Evolutionary conservation across 2,888 invertebrate genomes (phyloP).

Genomic region (Nephrotoma appendiculata): DNA sequence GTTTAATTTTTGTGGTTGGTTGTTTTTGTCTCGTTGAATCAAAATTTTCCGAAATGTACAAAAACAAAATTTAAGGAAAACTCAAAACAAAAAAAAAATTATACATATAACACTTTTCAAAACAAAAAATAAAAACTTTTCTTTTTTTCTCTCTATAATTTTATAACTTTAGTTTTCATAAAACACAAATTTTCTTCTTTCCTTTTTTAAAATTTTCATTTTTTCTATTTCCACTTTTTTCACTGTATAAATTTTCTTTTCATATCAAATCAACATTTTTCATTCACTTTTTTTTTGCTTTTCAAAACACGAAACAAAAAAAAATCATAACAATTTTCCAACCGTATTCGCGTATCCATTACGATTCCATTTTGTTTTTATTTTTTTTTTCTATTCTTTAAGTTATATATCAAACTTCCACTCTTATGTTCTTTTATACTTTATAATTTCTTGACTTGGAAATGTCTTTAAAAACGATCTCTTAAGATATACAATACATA

Average conservation of each 20-base stretch:
- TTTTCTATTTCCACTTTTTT: background rate
- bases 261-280: background rate
- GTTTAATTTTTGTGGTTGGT: background rate
- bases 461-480: background rate
- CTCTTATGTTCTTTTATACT: background rate
- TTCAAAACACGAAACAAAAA: background rate
- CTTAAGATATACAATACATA: background rate
- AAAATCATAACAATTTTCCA: background rate
- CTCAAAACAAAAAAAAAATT: background rate
- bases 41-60: background rate
- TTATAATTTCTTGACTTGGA: background rate
- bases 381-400: background rate
- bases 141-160: background rate
- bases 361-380: background rate
- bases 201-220: background rate
- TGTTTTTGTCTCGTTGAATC: background rate
- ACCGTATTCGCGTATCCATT: slow-evolving; percentile 3
- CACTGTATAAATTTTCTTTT: background rate
- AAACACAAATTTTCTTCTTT: background rate
- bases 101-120: background rate
- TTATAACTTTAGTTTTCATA: slow-evolving; percentile 1
- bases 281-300: background rate
- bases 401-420: background rate
- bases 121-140: background rate
- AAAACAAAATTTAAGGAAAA: background rate